Conservation (phyloP, 2,113 vertebrate species). For the Ondatra zibethicus region DNA sequence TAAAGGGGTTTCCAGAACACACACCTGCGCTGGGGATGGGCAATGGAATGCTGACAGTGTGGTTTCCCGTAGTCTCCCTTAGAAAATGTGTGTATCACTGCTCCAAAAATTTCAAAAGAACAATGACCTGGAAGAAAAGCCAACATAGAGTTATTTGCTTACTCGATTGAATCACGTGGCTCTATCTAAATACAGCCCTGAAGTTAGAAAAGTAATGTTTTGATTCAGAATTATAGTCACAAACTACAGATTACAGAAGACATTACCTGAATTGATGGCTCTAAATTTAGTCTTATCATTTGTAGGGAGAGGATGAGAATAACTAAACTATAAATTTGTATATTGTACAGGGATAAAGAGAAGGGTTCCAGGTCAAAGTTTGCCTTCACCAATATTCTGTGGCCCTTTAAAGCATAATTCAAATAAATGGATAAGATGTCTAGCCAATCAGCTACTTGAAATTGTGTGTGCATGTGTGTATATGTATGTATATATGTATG, state of each 20-base stretch:
- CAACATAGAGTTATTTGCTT: not conserved
- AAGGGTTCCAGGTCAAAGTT: not conserved
- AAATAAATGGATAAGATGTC: not conserved
- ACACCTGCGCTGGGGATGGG: not conserved
- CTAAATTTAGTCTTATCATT: not conserved
- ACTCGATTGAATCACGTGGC: not conserved
- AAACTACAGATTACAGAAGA: not conserved
- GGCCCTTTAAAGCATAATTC: not conserved
- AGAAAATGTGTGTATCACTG: not conserved
- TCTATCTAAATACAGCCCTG: not conserved
- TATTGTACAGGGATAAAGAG: not conserved
- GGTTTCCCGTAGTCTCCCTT: not conserved
- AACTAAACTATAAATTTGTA: constrained; percentile 36
- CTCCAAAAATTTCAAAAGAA: not conserved
- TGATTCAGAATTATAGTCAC: not conserved
- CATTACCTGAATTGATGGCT: not conserved
- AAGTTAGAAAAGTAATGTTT: constrained; percentile 35
- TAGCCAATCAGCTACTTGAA: not conserved
- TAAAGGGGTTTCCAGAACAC: not conserved
- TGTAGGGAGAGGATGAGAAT: not conserved
- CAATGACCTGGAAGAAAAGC: not conserved
- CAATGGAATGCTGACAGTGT: not conserved
- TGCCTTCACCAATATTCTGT: not conserved
- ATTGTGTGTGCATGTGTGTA: not conserved
- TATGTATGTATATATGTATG: not conserved